A percentile compares a stretch with the other conserved stretches of the same genome.
Evolutionary conservation across 2,113 vertebrate species (phyloP).

Genomic region (Brachirus orientalis): DNA sequence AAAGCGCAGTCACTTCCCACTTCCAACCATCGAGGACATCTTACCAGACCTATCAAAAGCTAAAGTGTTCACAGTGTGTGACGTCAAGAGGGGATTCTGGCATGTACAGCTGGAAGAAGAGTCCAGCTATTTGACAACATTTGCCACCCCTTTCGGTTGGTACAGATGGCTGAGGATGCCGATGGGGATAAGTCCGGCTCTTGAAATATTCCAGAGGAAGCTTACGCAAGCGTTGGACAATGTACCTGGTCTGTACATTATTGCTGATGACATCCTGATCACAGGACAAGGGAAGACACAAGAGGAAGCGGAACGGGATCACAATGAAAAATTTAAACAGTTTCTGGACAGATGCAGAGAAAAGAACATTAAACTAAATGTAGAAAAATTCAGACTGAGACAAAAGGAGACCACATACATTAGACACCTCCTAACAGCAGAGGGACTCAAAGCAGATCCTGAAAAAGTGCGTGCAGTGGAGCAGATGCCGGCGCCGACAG

Average conservation of each 20-base stretch:
- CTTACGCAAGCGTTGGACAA: conserved; percentile 12
- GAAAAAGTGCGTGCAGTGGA: not conserved
- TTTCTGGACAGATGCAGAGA: conserved; percentile 1
- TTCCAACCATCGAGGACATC: conserved; percentile 38
- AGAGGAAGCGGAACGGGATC: not conserved
- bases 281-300: conserved; percentile 12
- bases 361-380: conserved; percentile 24
- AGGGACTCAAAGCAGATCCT: not conserved
- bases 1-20: conserved; percentile 27
- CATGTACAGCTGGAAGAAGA: conserved; percentile 35
- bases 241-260: not conserved
- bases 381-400: conserved; percentile 19
- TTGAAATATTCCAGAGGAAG: conserved; percentile 36
- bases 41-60: conserved; percentile 34
- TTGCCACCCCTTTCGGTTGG: not conserved
- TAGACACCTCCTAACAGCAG: conserved; percentile 2
- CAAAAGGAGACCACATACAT: conserved; percentile 20
- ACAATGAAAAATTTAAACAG: not conserved
- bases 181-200: conserved; percentile 32
- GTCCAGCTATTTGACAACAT: conserved; percentile 39
- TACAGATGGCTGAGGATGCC: conserved; percentile 36
- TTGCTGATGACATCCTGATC: conserved; percentile 7
- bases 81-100: conserved; percentile 42
- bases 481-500: not conserved
- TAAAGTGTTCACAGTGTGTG: conserved; percentile 32